Base-by-base conservation (phyloP, 1,140 invertebrate species). In the Elymnias hypermnestra region DNA sequence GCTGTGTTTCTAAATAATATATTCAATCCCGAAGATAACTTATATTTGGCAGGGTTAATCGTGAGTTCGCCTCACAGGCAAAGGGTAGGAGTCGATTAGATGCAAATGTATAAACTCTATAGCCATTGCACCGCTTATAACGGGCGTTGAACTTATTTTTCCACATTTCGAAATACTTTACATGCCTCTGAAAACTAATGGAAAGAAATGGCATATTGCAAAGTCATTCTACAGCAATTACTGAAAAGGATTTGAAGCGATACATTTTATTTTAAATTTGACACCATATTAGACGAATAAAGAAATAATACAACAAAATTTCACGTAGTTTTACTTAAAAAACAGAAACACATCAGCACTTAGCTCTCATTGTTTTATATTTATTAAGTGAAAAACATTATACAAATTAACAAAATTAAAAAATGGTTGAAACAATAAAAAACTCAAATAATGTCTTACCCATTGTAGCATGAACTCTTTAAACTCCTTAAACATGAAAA, bases 51-150 rank as follows among this genome's bases (percentile, higher is more conserved):
- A 40, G 43, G 40, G 38, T 51, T 55, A 55, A 51, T 46, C 47
- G 37, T 18, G 38, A 44, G 14, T 39, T 49, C 28, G 29, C 35
- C 47, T 49, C 37, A 36, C 42, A 48, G 40, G 23, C 39, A 46
- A 51, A 40, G 57, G 47, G 15, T 37, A 40, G 43, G 13, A 39
- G 47, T 59, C 33, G 52, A 46, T 54, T 48, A 48, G 25, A 38
- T 33, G 31, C 26, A 21, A 35, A 46, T 50, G 38, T 22, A 35
- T 54, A 57, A 53, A 46, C 38, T 37, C 36, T 31, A 45, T 31
- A 45, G 44, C 47, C 47, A 55, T 48, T 59, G 55, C 25, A 40
- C 42, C 40, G 45, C 47, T 59, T 59, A 59, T 44, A 51, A 40
- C 31, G 50, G 44, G 6, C 47, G 28, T 48, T 38, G 54, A 57